These are phyloP conservation scores for Prostheceraeus crozeri DNA, from an alignment of 2,888 invertebrate species.

Conservation along the genomic window DNA sequence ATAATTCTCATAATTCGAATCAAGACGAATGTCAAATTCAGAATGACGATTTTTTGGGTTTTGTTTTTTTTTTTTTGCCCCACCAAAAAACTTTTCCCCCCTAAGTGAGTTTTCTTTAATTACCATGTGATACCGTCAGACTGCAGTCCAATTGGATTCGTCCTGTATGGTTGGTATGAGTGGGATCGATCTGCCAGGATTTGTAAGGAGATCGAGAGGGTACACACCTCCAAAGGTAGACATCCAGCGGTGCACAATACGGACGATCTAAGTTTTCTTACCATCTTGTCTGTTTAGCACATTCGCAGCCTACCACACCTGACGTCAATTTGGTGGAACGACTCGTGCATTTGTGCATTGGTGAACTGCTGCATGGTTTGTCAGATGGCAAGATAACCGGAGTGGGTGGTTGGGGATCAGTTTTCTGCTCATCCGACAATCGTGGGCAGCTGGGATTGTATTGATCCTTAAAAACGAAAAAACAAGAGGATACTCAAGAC, in stretches of 20 bases:
- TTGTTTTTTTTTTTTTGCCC: too few relatives aligned
- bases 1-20: too few relatives aligned
- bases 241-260: background rate
- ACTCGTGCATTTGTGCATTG: background rate
- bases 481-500: too few relatives aligned
- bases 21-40: too few relatives aligned
- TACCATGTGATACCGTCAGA: too few relatives aligned
- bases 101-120: too few relatives aligned
- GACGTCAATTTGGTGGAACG: background rate
- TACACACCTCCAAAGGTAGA: background rate
- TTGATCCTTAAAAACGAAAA: background rate
- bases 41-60: too few relatives aligned
- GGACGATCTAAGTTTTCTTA: background rate
- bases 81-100: too few relatives aligned
- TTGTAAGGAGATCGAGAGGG: background rate
- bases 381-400: background rate
- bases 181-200: too few relatives aligned
- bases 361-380: background rate
- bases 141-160: too few relatives aligned
- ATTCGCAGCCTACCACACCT: slow-evolving; percentile 24
- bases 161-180: too few relatives aligned
- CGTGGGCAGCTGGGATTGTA: slow-evolving; percentile 22
- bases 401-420: background rate
- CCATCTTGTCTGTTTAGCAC: background rate
- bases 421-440: background rate